Base-by-base conservation (phyloP, 2,797 vertebrate species). In the Coluber constrictor region DNA sequence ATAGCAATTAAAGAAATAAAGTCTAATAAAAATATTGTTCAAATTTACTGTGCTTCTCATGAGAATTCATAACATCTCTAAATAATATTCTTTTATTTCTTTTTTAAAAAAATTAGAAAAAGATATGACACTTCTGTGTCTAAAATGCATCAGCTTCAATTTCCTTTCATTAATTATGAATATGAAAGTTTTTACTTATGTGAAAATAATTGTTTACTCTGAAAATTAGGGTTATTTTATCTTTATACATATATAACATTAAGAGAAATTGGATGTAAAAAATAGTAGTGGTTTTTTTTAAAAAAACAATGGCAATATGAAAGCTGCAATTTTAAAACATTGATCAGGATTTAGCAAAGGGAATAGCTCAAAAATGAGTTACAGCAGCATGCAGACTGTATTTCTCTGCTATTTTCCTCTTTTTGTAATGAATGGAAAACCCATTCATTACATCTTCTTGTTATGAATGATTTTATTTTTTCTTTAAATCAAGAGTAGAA, bases 11-110 rank as follows among this genome's bases (percentile, higher is more conserved):
- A 88, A 70, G 13, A 57, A 12, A 55, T n/a, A 57, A 10, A 92
- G 29, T 88, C 15, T 88, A 25, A 74, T 88, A 32, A 86, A 87
- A 96, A 90, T 0, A 6, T 54, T 60, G 43, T 1, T 87, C 2
- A 94, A 74, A 59, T 60, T 66, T 79, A 92, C 55, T 93, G 93
- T 86, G 23, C 92, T 93, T 92, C 18, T 92, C 9, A 43, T 51
- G 61, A 79, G 92, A 92, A 43, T 87, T 20, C 54, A 37, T 83
- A 60, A 66, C 15, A 63, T 1, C 12, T 63, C 56, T 56, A 3
- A 60, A 87, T 83, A 83, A 55, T 15, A 37, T 13, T 15, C 1
- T 23, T 13, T 20, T 9, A 0, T 59, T 66, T 55, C 6, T 12
- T 12, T 27, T 86, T 51, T 61, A 20, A 7, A 91, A 59, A 9